These are phyloP conservation scores for Platyrinchus mystaceus DNA, from an alignment of 2,797 vertebrate genomes.

Conservation along the genomic window DNA sequence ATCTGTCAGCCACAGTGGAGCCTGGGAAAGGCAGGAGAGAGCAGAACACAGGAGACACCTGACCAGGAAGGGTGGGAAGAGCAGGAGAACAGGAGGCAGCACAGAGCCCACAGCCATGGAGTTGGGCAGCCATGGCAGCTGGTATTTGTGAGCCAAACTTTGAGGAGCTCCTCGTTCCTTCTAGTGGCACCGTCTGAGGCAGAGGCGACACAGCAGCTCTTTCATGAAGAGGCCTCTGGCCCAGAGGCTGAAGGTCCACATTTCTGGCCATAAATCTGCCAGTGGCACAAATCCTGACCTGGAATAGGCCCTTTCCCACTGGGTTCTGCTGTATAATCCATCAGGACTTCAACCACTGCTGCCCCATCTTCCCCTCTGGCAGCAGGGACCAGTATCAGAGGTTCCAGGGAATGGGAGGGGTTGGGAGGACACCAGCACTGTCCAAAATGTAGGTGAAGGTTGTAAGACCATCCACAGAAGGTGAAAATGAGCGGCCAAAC, in stretches of 20 bases:
- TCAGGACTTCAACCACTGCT: too few species aligned
- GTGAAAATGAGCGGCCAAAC: neutral
- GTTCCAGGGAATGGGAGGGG: neutral
- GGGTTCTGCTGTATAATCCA: neutral
- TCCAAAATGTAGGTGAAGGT: accelerated
- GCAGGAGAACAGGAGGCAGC: neutral
- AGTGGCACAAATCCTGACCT: neutral
- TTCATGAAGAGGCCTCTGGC: neutral
- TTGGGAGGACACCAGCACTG: neutral
- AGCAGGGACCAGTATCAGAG: neutral
- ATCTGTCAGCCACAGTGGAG: neutral
- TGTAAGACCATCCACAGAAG: neutral
- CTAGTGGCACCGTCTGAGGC: neutral
- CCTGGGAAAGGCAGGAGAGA: neutral
- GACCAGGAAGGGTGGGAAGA: neutral
- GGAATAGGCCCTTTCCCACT: neutral
- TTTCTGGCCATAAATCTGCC: neutral
- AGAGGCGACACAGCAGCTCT: neutral
- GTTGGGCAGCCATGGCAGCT: accelerated
- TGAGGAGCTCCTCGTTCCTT: neutral
- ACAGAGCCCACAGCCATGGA: neutral
- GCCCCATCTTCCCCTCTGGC: neutral
- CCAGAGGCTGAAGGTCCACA: too few species aligned
- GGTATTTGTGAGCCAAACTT: accelerated
- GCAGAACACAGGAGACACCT: accelerated